A percentile compares a stretch with the other conserved stretches of the same genome.
Conservation (phyloP, 2,113 vertebrate species). For the Larimichthys crocea region DNA sequence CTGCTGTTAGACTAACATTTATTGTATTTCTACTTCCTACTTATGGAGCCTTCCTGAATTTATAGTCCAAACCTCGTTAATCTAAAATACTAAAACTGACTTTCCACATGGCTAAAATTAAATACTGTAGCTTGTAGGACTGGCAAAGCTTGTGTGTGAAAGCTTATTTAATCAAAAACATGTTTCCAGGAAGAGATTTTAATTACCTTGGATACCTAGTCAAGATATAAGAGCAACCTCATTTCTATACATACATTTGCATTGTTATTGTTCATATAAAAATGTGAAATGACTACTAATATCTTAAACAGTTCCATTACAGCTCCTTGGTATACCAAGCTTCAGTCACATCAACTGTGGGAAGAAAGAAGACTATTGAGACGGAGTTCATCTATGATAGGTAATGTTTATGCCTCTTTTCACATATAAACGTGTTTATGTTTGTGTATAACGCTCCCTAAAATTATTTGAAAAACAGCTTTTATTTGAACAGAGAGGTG, state of each 20-base stretch:
- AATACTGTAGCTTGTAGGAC: slow-evolving; percentile 78
- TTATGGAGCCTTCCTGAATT: slow-evolving; percentile 49
- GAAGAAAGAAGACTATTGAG: slow-evolving; percentile 4
- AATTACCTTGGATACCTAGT: slow-evolving; percentile 54
- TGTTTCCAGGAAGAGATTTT: slow-evolving; percentile 37
- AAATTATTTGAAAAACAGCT: background rate
- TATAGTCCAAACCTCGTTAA: slow-evolving; percentile 51
- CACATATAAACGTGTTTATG: background rate
- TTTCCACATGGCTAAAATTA: slow-evolving; percentile 56
- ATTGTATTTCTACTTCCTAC: slow-evolving; percentile 40
- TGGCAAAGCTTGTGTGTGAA: slow-evolving; percentile 68
- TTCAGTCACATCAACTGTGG: slow-evolving; percentile 15
- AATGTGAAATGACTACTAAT: slow-evolving; percentile 9
- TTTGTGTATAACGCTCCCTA: background rate
- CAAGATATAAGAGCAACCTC: slow-evolving; percentile 43
- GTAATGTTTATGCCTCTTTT: slow-evolving; percentile 11
- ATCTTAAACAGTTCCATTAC: slow-evolving; percentile 17
- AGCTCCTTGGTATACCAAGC: slow-evolving; percentile 30
- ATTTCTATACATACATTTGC: slow-evolving; percentile 39
- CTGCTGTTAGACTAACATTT: slow-evolving; percentile 57
- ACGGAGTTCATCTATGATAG: background rate
- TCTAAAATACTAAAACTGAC: slow-evolving; percentile 55
- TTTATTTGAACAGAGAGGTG: slow-evolving; percentile 4
- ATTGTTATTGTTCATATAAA: slow-evolving; percentile 38
- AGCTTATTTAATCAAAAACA: slow-evolving; percentile 66